A percentile compares a stretch with the other conserved stretches of the same genome.
Conservation (phyloP, 2,888 invertebrate genomes). For the Diachrysia chrysitis region DNA sequence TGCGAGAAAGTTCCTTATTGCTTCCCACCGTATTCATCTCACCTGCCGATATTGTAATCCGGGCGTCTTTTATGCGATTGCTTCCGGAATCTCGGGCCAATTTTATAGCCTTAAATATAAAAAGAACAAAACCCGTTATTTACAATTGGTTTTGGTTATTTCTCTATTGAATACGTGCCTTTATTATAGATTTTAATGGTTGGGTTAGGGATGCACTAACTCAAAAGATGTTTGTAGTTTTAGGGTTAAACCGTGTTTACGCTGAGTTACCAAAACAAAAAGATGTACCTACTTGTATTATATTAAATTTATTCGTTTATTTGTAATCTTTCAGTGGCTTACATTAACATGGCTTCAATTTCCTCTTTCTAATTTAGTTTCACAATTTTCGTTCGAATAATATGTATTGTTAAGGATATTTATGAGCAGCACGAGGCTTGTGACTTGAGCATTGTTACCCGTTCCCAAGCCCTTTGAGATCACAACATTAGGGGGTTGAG, state of each 20-base stretch:
- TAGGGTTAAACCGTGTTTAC: neutral
- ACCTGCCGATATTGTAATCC: constrained; percentile 70
- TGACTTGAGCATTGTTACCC: constrained; percentile 31
- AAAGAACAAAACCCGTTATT: constrained; percentile 34
- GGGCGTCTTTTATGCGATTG: constrained; percentile 57
- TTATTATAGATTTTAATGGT: neutral
- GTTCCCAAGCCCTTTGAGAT: constrained; percentile 39
- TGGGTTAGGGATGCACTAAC: neutral
- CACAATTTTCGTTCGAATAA: neutral
- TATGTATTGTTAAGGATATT: constrained; percentile 1
- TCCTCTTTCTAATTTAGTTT: neutral
- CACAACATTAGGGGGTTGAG: constrained; percentile 48
- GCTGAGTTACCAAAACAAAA: too few relatives aligned
- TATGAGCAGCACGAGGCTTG: constrained; percentile 8
- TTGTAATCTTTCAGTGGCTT: neutral
- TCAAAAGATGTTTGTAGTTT: neutral
- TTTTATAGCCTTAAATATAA: constrained; percentile 49
- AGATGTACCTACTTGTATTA: too few relatives aligned
- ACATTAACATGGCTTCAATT: neutral
- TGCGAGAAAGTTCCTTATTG: constrained; percentile 73
- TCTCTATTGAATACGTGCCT: constrained; percentile 21
- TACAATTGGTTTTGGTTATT: constrained; percentile 24
- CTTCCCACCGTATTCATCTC: constrained; percentile 71
- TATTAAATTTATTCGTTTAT: too few relatives aligned
- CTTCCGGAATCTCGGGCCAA: constrained; percentile 53